Evolutionary conservation across 2,888 invertebrate species (phyloP).

Genomic region (Magallana nippona): DNA sequence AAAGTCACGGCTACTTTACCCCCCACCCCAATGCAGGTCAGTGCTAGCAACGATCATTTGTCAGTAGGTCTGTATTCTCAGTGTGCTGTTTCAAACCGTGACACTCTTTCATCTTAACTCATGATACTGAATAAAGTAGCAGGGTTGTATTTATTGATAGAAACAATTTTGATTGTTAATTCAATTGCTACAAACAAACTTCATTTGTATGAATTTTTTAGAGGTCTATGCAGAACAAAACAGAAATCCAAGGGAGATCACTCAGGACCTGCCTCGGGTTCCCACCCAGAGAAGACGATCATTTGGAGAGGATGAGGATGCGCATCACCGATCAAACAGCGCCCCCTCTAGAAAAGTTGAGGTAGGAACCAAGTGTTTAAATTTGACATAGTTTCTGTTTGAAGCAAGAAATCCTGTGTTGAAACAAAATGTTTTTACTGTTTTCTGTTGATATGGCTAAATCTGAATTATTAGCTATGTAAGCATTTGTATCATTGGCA

Average conservation of each 20-base stretch:
- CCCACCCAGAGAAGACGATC: constrained; percentile 47
- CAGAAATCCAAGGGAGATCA: constrained; percentile 20
- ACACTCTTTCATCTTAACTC: background rate
- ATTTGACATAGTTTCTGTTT: no score
- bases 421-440: no score
- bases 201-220: constrained; percentile 11
- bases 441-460: no score
- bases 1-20: constrained; percentile 77
- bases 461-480: no score
- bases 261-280: constrained; percentile 35
- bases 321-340: constrained; percentile 47
- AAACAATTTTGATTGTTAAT: no score
- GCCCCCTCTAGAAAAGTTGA: constrained; percentile 42
- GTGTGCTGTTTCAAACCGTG: no score
- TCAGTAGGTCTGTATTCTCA: no score
- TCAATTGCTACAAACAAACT: background rate
- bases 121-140: no score
- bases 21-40: constrained; percentile 70
- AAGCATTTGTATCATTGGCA: no score
- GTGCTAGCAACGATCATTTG: background rate
- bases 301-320: constrained; percentile 47
- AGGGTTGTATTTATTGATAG: no score
- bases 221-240: background rate
- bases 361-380: constrained; percentile 31
- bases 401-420: no score